These are phyloP conservation scores for Poliocrania exsul DNA, from an alignment of 2,797 vertebrate species.

Conservation along the genomic window DNA sequence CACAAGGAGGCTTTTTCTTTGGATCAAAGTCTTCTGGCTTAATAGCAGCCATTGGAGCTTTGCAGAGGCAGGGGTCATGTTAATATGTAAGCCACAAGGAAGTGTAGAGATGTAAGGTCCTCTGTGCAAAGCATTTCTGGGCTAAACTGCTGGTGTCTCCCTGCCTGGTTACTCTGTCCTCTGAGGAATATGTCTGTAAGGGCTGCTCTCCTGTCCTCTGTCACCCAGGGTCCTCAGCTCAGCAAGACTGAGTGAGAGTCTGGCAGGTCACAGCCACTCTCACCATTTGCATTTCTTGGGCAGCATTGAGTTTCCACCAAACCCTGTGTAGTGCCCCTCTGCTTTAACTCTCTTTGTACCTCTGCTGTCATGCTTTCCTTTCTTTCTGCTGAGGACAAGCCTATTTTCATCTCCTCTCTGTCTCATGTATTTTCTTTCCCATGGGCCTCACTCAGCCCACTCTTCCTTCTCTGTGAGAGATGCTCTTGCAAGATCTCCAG, in stretches of 20 bases:
- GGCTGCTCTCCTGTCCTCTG: not conserved
- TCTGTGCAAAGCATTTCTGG: not conserved
- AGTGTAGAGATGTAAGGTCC: not conserved
- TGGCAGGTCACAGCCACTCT: not conserved
- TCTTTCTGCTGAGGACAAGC: not conserved
- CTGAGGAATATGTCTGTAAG: constrained; percentile 47
- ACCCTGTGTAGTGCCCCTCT: not conserved
- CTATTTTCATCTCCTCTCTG: not conserved
- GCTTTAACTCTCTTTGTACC: not conserved
- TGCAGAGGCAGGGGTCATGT: not conserved
- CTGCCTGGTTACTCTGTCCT: not conserved
- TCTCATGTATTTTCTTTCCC: not conserved
- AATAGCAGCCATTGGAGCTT: not conserved
- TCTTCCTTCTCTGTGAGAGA: not conserved
- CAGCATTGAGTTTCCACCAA: not conserved
- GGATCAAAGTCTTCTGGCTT: constrained; percentile 6
- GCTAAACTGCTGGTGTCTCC: not conserved
- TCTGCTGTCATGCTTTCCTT: not conserved
- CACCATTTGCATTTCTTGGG: not conserved
- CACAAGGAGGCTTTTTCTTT: not conserved
- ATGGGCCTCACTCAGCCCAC: not conserved
- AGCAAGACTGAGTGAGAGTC: not conserved
- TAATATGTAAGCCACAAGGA: constrained; percentile 49
- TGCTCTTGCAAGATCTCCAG: not conserved
- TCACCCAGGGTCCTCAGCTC: not conserved